Percentiles rank a stretch among this genome's conserved stretches.
phyloP scores from a whole-genome alignment of 1,140 invertebrate genomes.

The Neodiprion pinetum region DNA sequence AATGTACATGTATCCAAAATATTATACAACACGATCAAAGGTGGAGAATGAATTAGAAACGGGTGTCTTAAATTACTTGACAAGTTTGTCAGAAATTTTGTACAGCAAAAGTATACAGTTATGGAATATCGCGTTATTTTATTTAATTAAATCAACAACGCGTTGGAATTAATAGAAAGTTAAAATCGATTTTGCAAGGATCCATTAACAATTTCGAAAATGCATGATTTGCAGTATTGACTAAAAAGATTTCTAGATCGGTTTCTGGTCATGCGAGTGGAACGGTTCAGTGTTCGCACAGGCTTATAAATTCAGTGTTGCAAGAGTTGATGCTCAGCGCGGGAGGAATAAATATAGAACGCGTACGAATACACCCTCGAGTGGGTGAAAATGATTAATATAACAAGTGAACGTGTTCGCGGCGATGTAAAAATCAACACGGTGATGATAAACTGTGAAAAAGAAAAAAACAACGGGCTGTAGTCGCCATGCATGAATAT shows the following conservation, averaged over 20 bases:
- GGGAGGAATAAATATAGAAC: constrained; percentile 8
- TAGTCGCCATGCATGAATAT: neutral
- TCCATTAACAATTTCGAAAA: neutral
- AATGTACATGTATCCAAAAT: too few species aligned
- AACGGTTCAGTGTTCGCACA: constrained; percentile 47
- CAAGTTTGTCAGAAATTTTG: neutral
- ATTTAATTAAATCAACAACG: neutral
- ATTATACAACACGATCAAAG: too few species aligned
- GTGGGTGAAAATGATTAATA: too few species aligned
- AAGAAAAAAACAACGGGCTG: neutral
- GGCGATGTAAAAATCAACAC: neutral
- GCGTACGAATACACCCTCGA: neutral
- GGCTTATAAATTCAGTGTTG: constrained; percentile 31
- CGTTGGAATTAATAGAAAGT: too few species aligned
- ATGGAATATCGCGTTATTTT: neutral
- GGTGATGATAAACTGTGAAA: neutral
- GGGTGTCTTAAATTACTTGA: neutral
- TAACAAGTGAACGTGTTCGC: too few species aligned
- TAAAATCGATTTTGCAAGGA: neutral
- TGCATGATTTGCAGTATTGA: constrained; percentile 26
- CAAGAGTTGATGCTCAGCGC: constrained; percentile 7
- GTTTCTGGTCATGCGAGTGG: constrained; percentile 51
- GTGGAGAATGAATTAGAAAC: neutral
- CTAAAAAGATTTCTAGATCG: constrained; percentile 43
- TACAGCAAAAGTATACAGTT: neutral